Evolutionary conservation across 1,140 invertebrate species (phyloP).

Genomic region (Drosophila serrata): DNA sequence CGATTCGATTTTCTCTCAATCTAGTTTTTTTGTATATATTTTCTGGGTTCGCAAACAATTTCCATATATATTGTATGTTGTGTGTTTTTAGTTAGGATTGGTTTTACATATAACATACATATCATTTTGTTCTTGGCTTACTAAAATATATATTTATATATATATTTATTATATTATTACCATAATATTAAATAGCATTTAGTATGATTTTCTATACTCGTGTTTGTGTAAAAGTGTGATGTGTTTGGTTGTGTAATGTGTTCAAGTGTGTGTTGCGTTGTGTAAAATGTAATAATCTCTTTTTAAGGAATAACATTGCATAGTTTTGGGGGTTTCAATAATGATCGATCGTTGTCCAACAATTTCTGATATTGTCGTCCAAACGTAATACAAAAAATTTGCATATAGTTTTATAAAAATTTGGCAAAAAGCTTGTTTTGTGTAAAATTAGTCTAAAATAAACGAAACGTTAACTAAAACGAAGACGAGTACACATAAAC

Average conservation of each 20-base stretch:
- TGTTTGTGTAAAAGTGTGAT: slow-evolving; percentile 48
- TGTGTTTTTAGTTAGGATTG: slow-evolving; percentile 71
- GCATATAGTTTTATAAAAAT: slow-evolving; percentile 62
- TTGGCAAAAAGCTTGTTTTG: slow-evolving; percentile 74
- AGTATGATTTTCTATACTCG: slow-evolving; percentile 61
- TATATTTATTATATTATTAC: slow-evolving; percentile 47
- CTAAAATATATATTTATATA: slow-evolving; percentile 73
- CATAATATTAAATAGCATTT: slow-evolving; percentile 67
- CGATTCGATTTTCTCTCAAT: slow-evolving; percentile 50
- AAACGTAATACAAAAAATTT: slow-evolving; percentile 74
- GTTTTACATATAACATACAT: slow-evolving; percentile 60
- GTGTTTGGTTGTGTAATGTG: slow-evolving; percentile 19
- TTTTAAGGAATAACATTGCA: slow-evolving; percentile 84
- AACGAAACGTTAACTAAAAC: slow-evolving; percentile 59
- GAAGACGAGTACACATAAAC: slow-evolving; percentile 37
- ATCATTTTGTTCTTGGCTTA: slow-evolving; percentile 74
- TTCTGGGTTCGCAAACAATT: slow-evolving; percentile 63
- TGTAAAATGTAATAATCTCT: slow-evolving; percentile 79
- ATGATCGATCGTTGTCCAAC: slow-evolving; percentile 60
- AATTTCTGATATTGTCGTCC: slow-evolving; percentile 58
- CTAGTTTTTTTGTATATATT: slow-evolving; percentile 56
- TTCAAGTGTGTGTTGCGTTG: slow-evolving; percentile 27
- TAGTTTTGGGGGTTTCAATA: slow-evolving; percentile 54
- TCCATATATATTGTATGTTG: slow-evolving; percentile 51
- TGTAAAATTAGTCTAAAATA: slow-evolving; percentile 79